Evolutionary conservation across 2,113 vertebrate species (phyloP).

Genomic region (Ophiodon elongatus): DNA sequence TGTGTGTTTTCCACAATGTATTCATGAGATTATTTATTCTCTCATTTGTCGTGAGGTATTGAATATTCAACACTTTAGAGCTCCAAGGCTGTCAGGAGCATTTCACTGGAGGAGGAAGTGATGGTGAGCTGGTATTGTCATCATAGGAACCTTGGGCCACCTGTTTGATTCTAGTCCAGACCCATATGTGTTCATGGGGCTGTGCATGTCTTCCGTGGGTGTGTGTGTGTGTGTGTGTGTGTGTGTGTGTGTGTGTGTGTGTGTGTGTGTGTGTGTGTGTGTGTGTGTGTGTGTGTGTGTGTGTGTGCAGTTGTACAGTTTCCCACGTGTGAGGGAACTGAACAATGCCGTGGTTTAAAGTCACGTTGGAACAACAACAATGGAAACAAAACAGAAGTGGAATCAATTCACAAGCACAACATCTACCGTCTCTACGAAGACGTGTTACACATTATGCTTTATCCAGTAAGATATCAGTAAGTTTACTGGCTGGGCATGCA

Average conservation of each 20-base stretch:
- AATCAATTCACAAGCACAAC: constrained; percentile 41
- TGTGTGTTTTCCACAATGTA: background rate
- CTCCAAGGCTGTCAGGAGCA: background rate
- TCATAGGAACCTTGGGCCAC: background rate
- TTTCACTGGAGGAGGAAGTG: background rate
- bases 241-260: constrained; percentile 12
- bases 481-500: constrained; percentile 35
- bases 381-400: constrained; percentile 16
- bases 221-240: background rate
- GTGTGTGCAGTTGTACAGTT: constrained; percentile 50
- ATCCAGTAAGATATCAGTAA: constrained; percentile 33
- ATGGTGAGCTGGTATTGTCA: background rate
- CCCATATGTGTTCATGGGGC: constrained; percentile 17
- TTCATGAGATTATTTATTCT: background rate
- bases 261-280: constrained; percentile 25
- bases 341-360: constrained; percentile 15
- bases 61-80: background rate
- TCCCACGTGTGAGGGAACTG: constrained; percentile 15
- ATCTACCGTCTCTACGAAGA: constrained; percentile 27
- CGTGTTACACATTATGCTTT: constrained; percentile 23
- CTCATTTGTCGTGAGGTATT: background rate
- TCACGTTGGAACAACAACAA: constrained; percentile 20
- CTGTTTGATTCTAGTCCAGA: background rate
- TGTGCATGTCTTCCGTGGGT: constrained; percentile 9
- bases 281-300: constrained; percentile 24